These are phyloP conservation scores for Acleris laterana DNA, from an alignment of 2,888 invertebrate genomes.

Conservation along the genomic window DNA sequence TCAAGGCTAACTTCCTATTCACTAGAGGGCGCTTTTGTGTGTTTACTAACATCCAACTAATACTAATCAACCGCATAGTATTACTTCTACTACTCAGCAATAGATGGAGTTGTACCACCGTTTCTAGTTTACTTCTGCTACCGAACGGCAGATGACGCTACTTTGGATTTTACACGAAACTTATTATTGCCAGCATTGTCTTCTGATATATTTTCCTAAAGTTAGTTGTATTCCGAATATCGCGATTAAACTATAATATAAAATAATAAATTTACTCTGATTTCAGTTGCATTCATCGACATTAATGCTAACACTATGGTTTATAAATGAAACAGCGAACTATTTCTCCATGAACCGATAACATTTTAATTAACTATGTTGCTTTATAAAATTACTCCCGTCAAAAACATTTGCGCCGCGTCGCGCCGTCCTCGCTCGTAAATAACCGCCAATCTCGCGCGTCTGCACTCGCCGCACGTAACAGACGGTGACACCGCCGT, in stretches of 20 bases:
- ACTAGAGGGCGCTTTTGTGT: too few relatives aligned
- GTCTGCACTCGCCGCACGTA: constrained; percentile 30
- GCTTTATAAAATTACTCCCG: constrained; percentile 7
- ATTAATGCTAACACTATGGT: background rate
- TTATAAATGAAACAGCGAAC: background rate
- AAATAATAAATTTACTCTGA: too few relatives aligned
- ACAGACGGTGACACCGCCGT: constrained; percentile 23
- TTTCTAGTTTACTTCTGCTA: constrained; percentile 1
- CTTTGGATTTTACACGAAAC: background rate
- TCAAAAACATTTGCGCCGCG: constrained; percentile 9
- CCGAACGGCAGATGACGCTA: constrained; percentile 1
- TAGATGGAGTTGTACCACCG: constrained; percentile 4
- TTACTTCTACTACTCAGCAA: constrained; percentile 11
- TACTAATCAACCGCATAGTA: too few relatives aligned
- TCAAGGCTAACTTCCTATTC: too few relatives aligned
- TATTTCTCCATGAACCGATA: constrained; percentile 1
- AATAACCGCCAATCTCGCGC: constrained; percentile 28
- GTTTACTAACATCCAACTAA: too few relatives aligned
- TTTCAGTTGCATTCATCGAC: too few relatives aligned
- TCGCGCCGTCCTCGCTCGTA: constrained; percentile 8
- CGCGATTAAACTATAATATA: too few relatives aligned
- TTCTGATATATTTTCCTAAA: too few relatives aligned
- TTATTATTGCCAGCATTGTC: background rate
- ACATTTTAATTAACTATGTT: background rate
- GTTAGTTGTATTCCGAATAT: too few relatives aligned